Conservation (phyloP, 92 coral and sea anemone species). For the Zoanthus sansibaricus region DNA sequence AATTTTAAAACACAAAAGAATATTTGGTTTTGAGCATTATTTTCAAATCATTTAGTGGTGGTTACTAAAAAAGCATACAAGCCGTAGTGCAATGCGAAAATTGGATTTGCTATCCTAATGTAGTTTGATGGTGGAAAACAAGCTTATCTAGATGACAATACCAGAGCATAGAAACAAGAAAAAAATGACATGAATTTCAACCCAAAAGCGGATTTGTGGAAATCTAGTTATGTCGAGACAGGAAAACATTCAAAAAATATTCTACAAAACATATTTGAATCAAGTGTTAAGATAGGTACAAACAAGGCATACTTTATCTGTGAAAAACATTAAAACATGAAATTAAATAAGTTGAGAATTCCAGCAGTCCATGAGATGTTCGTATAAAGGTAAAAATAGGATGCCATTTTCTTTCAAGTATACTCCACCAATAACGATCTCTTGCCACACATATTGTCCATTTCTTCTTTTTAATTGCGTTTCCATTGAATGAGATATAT, state of each 20-base stretch:
- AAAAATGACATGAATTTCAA: background rate
- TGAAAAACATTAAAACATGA: too few relatives aligned
- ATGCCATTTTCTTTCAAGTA: conserved; percentile 14
- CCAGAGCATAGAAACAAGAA: background rate
- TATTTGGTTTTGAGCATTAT: background rate
- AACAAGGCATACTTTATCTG: background rate
- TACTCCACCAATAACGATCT: background rate
- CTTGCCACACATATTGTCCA: background rate
- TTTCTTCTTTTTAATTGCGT: background rate
- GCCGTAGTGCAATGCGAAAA: background rate
- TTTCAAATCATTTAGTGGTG: background rate
- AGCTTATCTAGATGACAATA: too few relatives aligned
- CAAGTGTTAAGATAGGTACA: background rate
- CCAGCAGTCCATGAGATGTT: too few relatives aligned
- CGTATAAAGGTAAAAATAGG: too few relatives aligned
- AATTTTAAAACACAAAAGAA: too few relatives aligned
- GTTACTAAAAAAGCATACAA: background rate
- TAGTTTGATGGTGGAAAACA: background rate
- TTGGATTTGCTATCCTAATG: background rate
- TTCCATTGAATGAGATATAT: background rate
- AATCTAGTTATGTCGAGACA: conserved; percentile 44
- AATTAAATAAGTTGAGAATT: too few relatives aligned
- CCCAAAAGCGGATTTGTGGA: conserved; percentile 42
- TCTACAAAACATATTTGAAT: background rate
- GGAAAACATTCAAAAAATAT: conserved; percentile 20